These are phyloP conservation scores for Ophioninae sp. DNA, from an alignment of 2,888 invertebrate species.

Conservation along the genomic window DNA sequence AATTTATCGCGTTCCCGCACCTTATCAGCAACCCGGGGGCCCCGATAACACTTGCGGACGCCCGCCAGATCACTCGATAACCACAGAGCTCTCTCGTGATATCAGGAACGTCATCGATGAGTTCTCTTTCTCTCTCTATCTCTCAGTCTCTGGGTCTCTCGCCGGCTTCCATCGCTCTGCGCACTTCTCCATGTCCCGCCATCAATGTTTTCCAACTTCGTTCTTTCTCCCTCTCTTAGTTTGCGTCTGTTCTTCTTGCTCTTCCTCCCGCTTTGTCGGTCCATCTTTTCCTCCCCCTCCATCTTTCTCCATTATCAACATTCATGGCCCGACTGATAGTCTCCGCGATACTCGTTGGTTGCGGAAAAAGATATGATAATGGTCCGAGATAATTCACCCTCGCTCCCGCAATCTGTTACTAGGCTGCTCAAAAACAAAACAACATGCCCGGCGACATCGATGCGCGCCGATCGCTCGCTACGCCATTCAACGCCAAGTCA, in stretches of 20 bases:
- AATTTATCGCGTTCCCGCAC: conserved; percentile 72
- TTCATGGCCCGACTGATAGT: conserved; percentile 45
- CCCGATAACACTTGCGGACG: conserved; percentile 79
- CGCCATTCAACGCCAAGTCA: neutral
- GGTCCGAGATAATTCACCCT: conserved; percentile 52
- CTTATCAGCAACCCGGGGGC: conserved; percentile 70
- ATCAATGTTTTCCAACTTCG: conserved; percentile 48
- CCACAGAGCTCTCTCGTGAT: conserved; percentile 65
- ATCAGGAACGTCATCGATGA: conserved; percentile 73
- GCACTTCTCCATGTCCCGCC: conserved; percentile 48
- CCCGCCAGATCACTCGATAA: conserved; percentile 81
- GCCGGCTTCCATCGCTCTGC: conserved; percentile 48
- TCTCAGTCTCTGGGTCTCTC: neutral
- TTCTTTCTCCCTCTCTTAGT: conserved; percentile 5
- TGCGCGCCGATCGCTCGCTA: conserved; percentile 13
- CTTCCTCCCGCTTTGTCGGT: neutral
- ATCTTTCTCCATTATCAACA: conserved; percentile 45
- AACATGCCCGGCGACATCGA: conserved; percentile 33
- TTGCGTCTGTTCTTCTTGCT: conserved; percentile 12
- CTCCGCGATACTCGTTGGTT: conserved; percentile 44
- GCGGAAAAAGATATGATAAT: conserved; percentile 41
- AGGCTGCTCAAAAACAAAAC: conserved; percentile 16
- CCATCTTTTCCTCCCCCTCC: conserved; percentile 29
- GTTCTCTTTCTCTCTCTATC: conserved; percentile 44
- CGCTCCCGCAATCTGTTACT: conserved; percentile 36